Evolutionary conservation across 2,797 vertebrate genomes (phyloP).

Genomic region (Phataginus tetradactyla): DNA sequence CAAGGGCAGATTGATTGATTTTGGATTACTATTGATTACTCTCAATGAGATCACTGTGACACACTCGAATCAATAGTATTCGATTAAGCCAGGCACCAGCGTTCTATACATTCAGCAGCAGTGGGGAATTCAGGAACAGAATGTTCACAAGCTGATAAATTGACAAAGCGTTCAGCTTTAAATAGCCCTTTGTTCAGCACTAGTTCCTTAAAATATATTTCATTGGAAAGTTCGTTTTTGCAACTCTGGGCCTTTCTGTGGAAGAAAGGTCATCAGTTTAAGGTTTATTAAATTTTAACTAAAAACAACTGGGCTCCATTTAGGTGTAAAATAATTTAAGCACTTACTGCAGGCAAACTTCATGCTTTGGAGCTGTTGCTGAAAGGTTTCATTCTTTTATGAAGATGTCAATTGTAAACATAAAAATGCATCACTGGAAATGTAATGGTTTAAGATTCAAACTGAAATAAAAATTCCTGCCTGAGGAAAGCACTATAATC

Average conservation of each 20-base stretch:
- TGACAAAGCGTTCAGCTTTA: slow-evolving; percentile 84
- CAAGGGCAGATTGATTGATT: slow-evolving; percentile 88
- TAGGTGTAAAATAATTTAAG: slow-evolving; percentile 88
- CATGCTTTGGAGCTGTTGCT: slow-evolving; percentile 85
- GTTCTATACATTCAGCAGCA: slow-evolving; percentile 77
- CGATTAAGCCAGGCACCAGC: slow-evolving; percentile 84
- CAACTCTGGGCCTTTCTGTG: slow-evolving; percentile 82
- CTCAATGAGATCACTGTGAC: slow-evolving; percentile 88
- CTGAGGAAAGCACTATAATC: slow-evolving; percentile 85
- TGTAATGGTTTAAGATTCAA: slow-evolving; percentile 87
- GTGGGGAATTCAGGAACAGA: slow-evolving; percentile 80
- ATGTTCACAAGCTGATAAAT: slow-evolving; percentile 86
- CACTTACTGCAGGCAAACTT: slow-evolving; percentile 86
- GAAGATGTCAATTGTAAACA: slow-evolving; percentile 90
- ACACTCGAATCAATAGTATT: slow-evolving; percentile 86
- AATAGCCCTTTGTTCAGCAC: slow-evolving; percentile 86
- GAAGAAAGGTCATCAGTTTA: slow-evolving; percentile 87
- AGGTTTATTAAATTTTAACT: slow-evolving; percentile 89
- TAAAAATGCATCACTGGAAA: slow-evolving; percentile 89
- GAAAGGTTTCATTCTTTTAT: slow-evolving; percentile 86
- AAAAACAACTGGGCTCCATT: slow-evolving; percentile 87
- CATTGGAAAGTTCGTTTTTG: slow-evolving; percentile 85
- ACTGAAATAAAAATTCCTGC: slow-evolving; percentile 88
- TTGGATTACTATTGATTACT: slow-evolving; percentile 89
- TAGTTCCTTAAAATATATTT: slow-evolving; percentile 85